Conservation (phyloP, 2,797 vertebrate genomes). For the Odontamblyopus rebecca region DNA sequence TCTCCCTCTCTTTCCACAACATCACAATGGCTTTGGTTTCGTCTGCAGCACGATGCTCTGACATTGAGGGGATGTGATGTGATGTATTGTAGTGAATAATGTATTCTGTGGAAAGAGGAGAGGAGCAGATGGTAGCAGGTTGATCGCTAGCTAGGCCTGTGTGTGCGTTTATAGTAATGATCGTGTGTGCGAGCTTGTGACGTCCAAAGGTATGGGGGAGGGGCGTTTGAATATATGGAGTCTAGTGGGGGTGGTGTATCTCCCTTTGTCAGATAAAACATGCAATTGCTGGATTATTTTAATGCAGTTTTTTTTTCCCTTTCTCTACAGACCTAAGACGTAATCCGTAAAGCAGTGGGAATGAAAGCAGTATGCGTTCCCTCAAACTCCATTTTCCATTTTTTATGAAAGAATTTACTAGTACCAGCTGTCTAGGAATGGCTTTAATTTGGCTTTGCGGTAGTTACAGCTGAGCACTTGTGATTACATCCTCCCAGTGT, state of each 20-base stretch:
- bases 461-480: slow-evolving; percentile 55
- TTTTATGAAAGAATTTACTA: slow-evolving; percentile 63
- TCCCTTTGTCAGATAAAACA: slow-evolving; percentile 79
- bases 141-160: slow-evolving; percentile 60
- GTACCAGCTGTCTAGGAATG: slow-evolving; percentile 68
- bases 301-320: slow-evolving; percentile 58
- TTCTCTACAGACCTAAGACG: slow-evolving; percentile 60
- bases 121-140: slow-evolving; percentile 76
- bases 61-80: slow-evolving; percentile 81
- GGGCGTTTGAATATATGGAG: slow-evolving; percentile 41
- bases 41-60: slow-evolving; percentile 69
- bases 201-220: slow-evolving; percentile 59
- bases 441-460: slow-evolving; percentile 47
- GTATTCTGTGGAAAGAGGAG: slow-evolving; percentile 73
- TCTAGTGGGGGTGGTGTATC: slow-evolving; percentile 60
- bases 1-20: slow-evolving; percentile 16
- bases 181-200: slow-evolving; percentile 54
- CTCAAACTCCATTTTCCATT: slow-evolving; percentile 52
- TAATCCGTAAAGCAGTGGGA: slow-evolving; percentile 79
- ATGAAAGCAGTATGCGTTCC: slow-evolving; percentile 78
- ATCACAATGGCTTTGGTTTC: slow-evolving; percentile 61
- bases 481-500: slow-evolving; percentile 48
- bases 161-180: slow-evolving; percentile 62
- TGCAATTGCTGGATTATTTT: slow-evolving; percentile 82
- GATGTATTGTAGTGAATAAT: slow-evolving; percentile 80